Conservation (phyloP, 2,888 invertebrate genomes). For the Agonopterix heracliana region DNA sequence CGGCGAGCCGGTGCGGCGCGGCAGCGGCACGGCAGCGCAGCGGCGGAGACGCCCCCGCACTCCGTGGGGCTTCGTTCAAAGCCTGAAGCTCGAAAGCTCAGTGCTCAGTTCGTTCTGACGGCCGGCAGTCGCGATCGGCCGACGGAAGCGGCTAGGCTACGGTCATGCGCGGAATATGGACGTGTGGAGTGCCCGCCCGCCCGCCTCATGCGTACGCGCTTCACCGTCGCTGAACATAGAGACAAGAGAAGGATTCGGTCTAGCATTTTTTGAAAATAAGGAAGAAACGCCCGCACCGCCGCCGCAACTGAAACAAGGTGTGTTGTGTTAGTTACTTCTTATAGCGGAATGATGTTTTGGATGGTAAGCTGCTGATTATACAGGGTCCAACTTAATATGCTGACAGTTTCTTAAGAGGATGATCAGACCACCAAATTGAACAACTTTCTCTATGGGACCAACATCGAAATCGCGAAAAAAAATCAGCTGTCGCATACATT, state of each 20-base stretch:
- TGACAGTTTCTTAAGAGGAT: no score
- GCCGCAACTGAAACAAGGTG: constrained; percentile 56
- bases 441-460: no score
- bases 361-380: neutral
- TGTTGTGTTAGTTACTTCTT: constrained; percentile 16
- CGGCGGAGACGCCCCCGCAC: constrained; percentile 19
- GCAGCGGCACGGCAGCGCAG: constrained; percentile 25
- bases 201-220: constrained; percentile 78
- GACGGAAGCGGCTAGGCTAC: constrained; percentile 41
- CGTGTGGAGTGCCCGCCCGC: constrained; percentile 82
- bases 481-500: no score
- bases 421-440: no score
- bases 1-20: constrained; percentile 1
- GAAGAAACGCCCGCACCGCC: constrained; percentile 56
- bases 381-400: no score
- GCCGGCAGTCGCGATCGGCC: constrained; percentile 59
- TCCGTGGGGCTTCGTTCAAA: constrained; percentile 8
- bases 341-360: neutral
- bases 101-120: constrained; percentile 56
- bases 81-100: constrained; percentile 42
- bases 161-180: constrained; percentile 78
- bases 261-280: constrained; percentile 85
- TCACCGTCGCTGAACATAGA: constrained; percentile 81
- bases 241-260: constrained; percentile 85
- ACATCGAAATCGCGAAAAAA: no score